These are phyloP conservation scores for Phalloptychus januarius DNA, from an alignment of 2,797 vertebrate genomes.

Conservation along the genomic window DNA sequence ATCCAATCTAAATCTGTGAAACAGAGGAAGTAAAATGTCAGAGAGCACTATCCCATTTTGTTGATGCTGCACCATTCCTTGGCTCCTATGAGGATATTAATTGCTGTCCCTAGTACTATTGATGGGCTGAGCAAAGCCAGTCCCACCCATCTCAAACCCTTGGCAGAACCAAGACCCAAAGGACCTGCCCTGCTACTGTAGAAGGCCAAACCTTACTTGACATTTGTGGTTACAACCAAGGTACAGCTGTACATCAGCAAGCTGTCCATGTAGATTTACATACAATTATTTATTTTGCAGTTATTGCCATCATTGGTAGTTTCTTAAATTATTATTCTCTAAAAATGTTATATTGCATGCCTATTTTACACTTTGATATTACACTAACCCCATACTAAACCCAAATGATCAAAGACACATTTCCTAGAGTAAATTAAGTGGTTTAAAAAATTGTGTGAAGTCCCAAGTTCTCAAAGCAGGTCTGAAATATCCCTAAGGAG, in stretches of 20 bases:
- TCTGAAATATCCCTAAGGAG: not conserved
- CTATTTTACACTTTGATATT: too few relatives aligned
- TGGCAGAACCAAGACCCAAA: conserved; percentile 44
- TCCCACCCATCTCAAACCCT: conserved; percentile 24
- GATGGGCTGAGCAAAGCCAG: conserved; percentile 61
- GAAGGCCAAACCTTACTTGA: conserved; percentile 49
- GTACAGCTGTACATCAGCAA: conserved; percentile 10
- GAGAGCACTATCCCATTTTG: conserved; percentile 72
- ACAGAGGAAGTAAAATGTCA: conserved; percentile 67
- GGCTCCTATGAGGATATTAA: conserved; percentile 74
- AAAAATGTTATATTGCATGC: not conserved
- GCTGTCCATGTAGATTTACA: not conserved
- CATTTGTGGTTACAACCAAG: conserved; percentile 30
- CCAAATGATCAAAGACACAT: not conserved
- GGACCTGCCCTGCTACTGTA: conserved; percentile 40
- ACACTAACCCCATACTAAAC: not conserved
- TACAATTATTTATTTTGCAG: not conserved
- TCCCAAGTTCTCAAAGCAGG: not conserved
- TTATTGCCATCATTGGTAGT: not conserved
- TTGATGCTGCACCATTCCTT: conserved; percentile 71
- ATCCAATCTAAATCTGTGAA: conserved; percentile 62
- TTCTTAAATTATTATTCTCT: not conserved
- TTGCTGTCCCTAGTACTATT: conserved; percentile 72
- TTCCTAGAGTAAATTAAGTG: not conserved
- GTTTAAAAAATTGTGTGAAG: not conserved